Conservation (phyloP, 2,797 vertebrate genomes). For the Muscicapa comitata region DNA sequence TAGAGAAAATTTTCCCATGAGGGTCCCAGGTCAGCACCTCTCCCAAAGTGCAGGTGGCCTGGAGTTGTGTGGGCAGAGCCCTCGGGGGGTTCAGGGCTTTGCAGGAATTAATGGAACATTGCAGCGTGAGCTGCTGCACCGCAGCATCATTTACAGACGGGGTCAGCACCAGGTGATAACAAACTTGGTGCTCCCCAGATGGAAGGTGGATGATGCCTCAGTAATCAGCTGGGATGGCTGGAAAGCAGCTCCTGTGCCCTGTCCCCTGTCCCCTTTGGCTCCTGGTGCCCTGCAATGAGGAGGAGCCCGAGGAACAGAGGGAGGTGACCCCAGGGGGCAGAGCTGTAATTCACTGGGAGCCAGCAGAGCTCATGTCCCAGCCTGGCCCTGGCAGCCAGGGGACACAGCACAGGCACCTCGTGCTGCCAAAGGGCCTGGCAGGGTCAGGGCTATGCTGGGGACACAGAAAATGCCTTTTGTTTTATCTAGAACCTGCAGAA, state of each 20-base stretch:
- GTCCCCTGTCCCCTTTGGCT: neutral
- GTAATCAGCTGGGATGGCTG: neutral
- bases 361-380: neutral
- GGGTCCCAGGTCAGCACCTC: rapidly evolving
- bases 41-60: neutral
- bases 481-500: neutral
- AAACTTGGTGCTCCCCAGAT: neutral
- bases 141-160: rapidly evolving
- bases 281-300: neutral
- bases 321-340: neutral
- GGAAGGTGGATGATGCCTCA: rapidly evolving
- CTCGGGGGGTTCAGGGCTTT: neutral
- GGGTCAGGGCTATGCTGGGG: neutral
- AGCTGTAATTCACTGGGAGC: neutral
- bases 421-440: neutral
- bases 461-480: neutral
- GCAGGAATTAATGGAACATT: rapidly evolving
- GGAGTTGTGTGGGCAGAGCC: neutral
- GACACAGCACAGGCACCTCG: neutral
- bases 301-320: neutral
- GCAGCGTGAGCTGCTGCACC: neutral
- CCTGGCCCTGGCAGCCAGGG: neutral
- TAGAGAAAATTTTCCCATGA: rapidly evolving
- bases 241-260: neutral
- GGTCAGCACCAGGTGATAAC: rapidly evolving